Conservation (phyloP, 2,113 vertebrate species). For the Austrofundulus limnaeus region DNA sequence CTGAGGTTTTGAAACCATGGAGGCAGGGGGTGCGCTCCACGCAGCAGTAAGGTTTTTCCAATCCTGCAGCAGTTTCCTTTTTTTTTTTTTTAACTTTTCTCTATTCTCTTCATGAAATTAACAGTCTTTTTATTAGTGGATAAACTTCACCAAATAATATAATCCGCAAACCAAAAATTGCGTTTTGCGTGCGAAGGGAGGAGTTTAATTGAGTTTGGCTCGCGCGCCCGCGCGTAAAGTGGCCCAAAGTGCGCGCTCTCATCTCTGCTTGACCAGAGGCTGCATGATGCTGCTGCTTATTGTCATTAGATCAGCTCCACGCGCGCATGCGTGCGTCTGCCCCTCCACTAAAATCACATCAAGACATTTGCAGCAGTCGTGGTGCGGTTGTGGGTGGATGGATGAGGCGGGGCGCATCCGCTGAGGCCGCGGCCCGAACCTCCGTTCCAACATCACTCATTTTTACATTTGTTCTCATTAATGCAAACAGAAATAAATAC, state of each 20-base stretch:
- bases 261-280: conserved; percentile 52
- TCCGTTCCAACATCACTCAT: no score
- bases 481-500: no score
- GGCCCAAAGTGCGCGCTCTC: conserved; percentile 34
- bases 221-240: conserved; percentile 24
- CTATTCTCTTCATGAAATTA: conserved; percentile 32
- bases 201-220: conserved; percentile 50
- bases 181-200: conserved; percentile 14
- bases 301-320: conserved; percentile 30
- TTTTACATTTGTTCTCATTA: no score
- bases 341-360: conserved; percentile 37
- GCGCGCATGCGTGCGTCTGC: conserved; percentile 26
- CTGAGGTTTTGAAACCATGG: conserved; percentile 17
- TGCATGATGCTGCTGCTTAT: conserved; percentile 40
- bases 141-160: conserved; percentile 47
- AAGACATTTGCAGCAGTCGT: conserved; percentile 36
- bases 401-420: no score
- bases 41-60: conserved; percentile 1
- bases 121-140: conserved; percentile 61
- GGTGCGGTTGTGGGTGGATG: conserved; percentile 24
- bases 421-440: not conserved
- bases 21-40: conserved; percentile 13
- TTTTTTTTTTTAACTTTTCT: not conserved
- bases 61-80: conserved; percentile 2
- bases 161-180: conserved; percentile 50